phyloP scores from a whole-genome alignment of 2,797 vertebrate species.

The Meda fulgida region DNA sequence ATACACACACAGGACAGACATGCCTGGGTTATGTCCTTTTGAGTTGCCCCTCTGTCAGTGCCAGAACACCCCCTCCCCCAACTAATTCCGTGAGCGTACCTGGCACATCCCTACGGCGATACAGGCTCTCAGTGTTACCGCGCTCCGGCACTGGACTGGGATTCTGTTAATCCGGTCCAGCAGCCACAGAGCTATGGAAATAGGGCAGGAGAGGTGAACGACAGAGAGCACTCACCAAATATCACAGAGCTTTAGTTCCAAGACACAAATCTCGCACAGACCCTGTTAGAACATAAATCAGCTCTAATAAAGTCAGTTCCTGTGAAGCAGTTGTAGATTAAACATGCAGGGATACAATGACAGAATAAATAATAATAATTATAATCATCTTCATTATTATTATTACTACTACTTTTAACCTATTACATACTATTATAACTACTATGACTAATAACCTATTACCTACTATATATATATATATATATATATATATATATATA shows the following conservation, averaged over 20 bases:
- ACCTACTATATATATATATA: not conserved
- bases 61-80: constrained; percentile 68
- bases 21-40: constrained; percentile 61
- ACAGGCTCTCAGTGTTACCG: constrained; percentile 80
- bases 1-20: constrained; percentile 26
- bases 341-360: not conserved
- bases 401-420: not conserved
- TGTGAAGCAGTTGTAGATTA: not conserved
- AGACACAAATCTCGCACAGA: not conserved
- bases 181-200: constrained; percentile 28
- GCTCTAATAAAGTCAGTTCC: not conserved
- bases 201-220: constrained; percentile 33
- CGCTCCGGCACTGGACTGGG: constrained; percentile 70
- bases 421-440: not conserved
- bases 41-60: constrained; percentile 68
- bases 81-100: constrained; percentile 88
- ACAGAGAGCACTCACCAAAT: not conserved
- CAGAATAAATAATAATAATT: not conserved
- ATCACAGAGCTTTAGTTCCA: not conserved
- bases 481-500: not conserved
- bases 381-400: not conserved
- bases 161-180: constrained; percentile 43
- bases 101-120: constrained; percentile 84
- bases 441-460: not conserved
- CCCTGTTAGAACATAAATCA: not conserved